Base-by-base conservation (phyloP, 2,888 invertebrate genomes). In the Tetanocera ferruginea region DNA sequence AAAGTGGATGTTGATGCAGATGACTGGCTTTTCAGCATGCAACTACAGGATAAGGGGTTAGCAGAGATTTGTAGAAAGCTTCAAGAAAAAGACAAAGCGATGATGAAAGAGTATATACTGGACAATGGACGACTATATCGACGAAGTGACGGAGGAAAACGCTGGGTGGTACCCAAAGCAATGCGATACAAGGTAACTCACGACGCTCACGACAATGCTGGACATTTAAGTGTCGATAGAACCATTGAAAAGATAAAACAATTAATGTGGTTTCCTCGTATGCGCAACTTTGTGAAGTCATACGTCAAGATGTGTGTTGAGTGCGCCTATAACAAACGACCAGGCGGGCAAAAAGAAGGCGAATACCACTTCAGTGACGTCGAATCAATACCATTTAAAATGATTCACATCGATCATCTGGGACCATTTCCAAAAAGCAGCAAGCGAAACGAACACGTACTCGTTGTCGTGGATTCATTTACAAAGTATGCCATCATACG, bases 1-100 rank as follows among this genome's bases (percentile, higher is more conserved):
- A 75, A n/a, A 55, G 66, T 31, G 5, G 17, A 52, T 17, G 9
- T 66, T 4, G 31, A 17, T n/a, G 9, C 66, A 28, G 60, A 43
- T 8, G 69, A 76, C 34, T 76, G 67, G 67, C 8, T 76, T 28
- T 76, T 76, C 55, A 57, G 67, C 23, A 76, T 69, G 76, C 67
- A 76, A 28, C 43, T 69, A 25, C 69, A 70, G n/a, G 70, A 60
- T 43, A 69, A 60, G 0, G 28, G n/a, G 5, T 69, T 76, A 11
- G 28, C 49, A 19, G 3, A 49, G 14, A 76, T 76, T 11, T 5
- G 69, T 17, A 17, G 57, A 3, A 75, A 67, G 17, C 23, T 62
- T 25, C 23, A 28, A 25, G 14, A 5, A 11, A 62, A 62, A 62
- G 60, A 62, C 28, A 62, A 62, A 62, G 23, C 8, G 19, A 28